Conservation (phyloP, 2,797 vertebrate species). For the Momotus momota region DNA sequence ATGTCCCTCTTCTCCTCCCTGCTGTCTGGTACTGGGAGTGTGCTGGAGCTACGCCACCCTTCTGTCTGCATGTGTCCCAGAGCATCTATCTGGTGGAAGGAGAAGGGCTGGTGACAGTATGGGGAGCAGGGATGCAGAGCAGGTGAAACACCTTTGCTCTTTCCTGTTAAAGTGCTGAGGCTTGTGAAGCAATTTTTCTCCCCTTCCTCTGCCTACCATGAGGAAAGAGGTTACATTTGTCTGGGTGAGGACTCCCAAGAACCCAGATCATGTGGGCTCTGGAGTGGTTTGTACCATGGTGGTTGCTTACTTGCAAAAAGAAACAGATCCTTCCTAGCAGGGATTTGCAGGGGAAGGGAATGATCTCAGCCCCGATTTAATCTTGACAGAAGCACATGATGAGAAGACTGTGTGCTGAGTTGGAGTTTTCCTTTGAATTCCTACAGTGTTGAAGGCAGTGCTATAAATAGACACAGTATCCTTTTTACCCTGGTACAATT, state of each 20-base stretch:
- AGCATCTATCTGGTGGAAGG: not conserved
- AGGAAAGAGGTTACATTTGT: not conserved
- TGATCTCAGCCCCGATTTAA: constrained; percentile 38
- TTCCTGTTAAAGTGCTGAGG: not conserved
- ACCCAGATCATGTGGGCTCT: not conserved
- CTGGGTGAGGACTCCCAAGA: not conserved
- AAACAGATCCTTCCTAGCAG: constrained; percentile 6
- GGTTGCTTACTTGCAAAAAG: not conserved
- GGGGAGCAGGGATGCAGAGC: not conserved
- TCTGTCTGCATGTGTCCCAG: not conserved
- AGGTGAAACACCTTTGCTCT: not conserved
- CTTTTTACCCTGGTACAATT: constrained; percentile 58
- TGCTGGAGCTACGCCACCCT: not conserved
- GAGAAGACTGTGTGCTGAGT: constrained; percentile 58
- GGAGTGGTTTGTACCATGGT: not conserved
- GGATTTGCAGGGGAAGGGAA: constrained; percentile 11
- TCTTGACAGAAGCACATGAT: constrained; percentile 61
- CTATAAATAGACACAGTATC: constrained; percentile 68
- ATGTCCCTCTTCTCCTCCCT: not conserved
- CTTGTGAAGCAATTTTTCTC: not conserved
- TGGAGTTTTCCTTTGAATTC: constrained; percentile 69
- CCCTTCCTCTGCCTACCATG: not conserved
- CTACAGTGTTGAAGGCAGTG: constrained; percentile 51
- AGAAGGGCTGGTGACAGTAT: not conserved
- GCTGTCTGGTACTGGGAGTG: not conserved